These are phyloP conservation scores for Galerucella nymphaeae DNA, from an alignment of 2,888 invertebrate genomes.

Conservation along the genomic window DNA sequence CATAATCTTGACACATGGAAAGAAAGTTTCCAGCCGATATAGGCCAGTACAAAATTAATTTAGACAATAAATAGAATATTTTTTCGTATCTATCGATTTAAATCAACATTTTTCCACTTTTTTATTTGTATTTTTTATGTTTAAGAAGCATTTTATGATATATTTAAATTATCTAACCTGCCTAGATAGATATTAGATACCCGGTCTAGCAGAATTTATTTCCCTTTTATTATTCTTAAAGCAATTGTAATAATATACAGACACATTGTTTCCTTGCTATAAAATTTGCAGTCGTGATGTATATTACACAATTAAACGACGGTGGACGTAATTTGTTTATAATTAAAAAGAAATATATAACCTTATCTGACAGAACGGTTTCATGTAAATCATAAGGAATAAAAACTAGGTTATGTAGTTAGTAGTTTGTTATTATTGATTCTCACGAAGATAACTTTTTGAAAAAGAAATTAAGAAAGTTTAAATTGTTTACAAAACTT, in stretches of 20 bases:
- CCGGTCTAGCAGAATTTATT: background rate
- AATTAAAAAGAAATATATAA: constrained; percentile 47
- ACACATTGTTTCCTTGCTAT: constrained; percentile 43
- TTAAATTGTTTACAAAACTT: no score
- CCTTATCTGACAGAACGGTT: constrained; percentile 38
- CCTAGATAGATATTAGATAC: background rate
- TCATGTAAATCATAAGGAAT: constrained; percentile 34
- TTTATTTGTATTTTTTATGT: no score
- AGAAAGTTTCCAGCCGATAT: constrained; percentile 6
- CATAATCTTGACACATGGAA: constrained; percentile 6
- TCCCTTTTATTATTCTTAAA: constrained; percentile 40
- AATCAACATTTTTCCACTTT: no score
- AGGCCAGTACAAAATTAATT: background rate
- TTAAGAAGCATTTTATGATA: background rate
- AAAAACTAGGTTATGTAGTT: constrained; percentile 11
- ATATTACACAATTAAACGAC: constrained; percentile 46
- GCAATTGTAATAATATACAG: constrained; percentile 45
- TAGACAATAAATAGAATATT: no score
- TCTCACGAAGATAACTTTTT: no score
- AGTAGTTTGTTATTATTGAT: no score
- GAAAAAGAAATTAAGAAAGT: no score
- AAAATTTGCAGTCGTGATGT: constrained; percentile 48
- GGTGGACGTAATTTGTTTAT: constrained; percentile 47
- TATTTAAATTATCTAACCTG: background rate
- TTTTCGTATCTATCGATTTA: no score